Percentiles rank a stretch among this genome's conserved stretches.
These are phyloP conservation scores for Xestia rhomboidea DNA, from an alignment of 2,888 invertebrate genomes.

Conservation along the genomic window DNA sequence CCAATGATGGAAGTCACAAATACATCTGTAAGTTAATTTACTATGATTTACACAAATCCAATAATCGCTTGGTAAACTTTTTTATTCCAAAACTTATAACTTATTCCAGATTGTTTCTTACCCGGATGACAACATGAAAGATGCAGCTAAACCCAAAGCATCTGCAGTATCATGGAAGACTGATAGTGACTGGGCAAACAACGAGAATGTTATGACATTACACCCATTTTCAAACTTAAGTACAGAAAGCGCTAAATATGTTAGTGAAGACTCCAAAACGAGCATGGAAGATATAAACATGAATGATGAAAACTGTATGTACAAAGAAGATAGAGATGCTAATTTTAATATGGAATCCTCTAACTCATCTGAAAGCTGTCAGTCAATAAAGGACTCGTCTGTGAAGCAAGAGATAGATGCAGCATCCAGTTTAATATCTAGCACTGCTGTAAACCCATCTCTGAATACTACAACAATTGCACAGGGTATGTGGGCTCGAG, in stretches of 20 bases:
- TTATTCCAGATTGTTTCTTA: constrained; percentile 83
- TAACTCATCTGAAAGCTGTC: constrained; percentile 88
- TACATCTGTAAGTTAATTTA: constrained; percentile 82
- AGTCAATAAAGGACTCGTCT: constrained; percentile 85
- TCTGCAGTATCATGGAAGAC: constrained; percentile 87
- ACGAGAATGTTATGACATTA: constrained; percentile 83
- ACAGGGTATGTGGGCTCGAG: constrained; percentile 77
- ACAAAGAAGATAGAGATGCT: constrained; percentile 87
- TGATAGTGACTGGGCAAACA: constrained; percentile 84
- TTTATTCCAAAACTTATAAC: background rate
- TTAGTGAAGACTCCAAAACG: constrained; percentile 87
- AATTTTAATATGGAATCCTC: constrained; percentile 89
- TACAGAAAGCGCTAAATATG: constrained; percentile 83
- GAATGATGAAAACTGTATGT: constrained; percentile 88
- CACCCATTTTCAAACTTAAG: constrained; percentile 83
- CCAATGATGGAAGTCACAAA: constrained; percentile 89
- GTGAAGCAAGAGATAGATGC: constrained; percentile 83
- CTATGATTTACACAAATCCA: background rate
- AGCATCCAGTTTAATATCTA: constrained; percentile 79
- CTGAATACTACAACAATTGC: constrained; percentile 80
- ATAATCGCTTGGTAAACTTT: background rate
- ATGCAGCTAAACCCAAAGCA: constrained; percentile 87
- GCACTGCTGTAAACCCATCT: constrained; percentile 77
- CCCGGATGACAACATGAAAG: constrained; percentile 86
- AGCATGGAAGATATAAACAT: constrained; percentile 87